Conservation (phyloP, 2,797 vertebrate species). For the Sebastolobus alascanus region DNA sequence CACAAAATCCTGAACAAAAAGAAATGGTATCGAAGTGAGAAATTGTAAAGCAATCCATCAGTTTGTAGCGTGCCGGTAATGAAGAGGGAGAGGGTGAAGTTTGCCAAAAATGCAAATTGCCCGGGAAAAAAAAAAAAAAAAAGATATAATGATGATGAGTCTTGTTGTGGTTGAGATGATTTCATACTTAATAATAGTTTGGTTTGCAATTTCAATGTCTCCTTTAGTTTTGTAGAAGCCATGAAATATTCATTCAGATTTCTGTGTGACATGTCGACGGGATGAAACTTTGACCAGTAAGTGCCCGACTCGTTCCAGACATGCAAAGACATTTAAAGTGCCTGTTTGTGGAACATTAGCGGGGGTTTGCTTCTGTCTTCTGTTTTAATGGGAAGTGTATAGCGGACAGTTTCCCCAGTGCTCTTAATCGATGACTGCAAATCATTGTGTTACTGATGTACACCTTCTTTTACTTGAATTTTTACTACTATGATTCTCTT, state of each 20-base stretch:
- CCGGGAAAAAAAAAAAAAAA: background rate
- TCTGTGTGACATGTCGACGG: slow-evolving; percentile 33
- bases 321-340: slow-evolving; percentile 56
- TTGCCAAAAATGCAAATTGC: slow-evolving; percentile 22
- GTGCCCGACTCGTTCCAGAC: slow-evolving; percentile 18
- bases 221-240: slow-evolving; percentile 44
- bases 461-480: slow-evolving; percentile 82
- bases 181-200: slow-evolving; percentile 60
- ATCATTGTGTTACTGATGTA: slow-evolving; percentile 77
- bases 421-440: slow-evolving; percentile 81
- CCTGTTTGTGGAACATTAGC: slow-evolving; percentile 44
- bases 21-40: slow-evolving; percentile 21
- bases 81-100: slow-evolving; percentile 31
- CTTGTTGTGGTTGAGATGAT: slow-evolving; percentile 59
- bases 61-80: slow-evolving; percentile 35
- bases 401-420: slow-evolving; percentile 47
- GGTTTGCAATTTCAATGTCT: slow-evolving; percentile 69
- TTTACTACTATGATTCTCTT: slow-evolving; percentile 64
- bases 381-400: slow-evolving; percentile 30
- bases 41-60: slow-evolving; percentile 26
- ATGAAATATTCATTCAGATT: slow-evolving; percentile 24
- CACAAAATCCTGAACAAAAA: slow-evolving; percentile 13
- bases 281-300: slow-evolving; percentile 47
- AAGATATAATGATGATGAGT: slow-evolving; percentile 32
- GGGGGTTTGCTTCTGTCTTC: slow-evolving; percentile 32